These are phyloP conservation scores for Mandrillus leucophaeus DNA, from an alignment of 2,113 vertebrate species.

Conservation along the genomic window DNA sequence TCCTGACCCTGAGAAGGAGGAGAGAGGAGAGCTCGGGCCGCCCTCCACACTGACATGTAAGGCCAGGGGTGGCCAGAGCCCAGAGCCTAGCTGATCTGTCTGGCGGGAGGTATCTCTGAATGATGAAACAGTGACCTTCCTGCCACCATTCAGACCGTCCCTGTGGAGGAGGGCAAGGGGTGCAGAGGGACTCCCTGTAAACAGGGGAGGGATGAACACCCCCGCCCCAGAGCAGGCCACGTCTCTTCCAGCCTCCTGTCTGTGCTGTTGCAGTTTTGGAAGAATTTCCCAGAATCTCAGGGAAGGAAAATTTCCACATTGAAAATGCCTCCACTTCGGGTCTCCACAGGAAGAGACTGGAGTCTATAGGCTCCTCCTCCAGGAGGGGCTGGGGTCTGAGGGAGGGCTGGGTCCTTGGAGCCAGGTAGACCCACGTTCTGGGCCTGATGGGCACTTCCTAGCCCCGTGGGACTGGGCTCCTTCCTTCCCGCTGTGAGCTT, in stretches of 20 bases:
- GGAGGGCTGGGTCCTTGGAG: not conserved
- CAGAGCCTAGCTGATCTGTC: not conserved
- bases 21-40: not conserved
- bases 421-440: not conserved
- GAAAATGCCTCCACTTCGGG: not conserved
- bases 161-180: not conserved
- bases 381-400: not conserved
- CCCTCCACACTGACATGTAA: not conserved
- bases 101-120: not conserved
- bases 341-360: not conserved
- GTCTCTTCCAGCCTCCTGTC: not conserved
- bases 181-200: not conserved
- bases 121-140: slow-evolving; percentile 14
- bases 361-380: not conserved
- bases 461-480: not conserved
- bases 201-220: not conserved
- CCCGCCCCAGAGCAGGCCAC: not conserved
- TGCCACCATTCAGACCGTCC: not conserved
- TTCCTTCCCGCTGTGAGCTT: not conserved
- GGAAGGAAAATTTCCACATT: not conserved
- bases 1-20: not conserved
- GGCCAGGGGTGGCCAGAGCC: not conserved
- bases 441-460: not conserved
- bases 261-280: not conserved
- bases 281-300: not conserved